A percentile compares a stretch with the other conserved stretches of the same genome.
Conservation (phyloP, 2,888 invertebrate species). For the Oscheius onirici region DNA sequence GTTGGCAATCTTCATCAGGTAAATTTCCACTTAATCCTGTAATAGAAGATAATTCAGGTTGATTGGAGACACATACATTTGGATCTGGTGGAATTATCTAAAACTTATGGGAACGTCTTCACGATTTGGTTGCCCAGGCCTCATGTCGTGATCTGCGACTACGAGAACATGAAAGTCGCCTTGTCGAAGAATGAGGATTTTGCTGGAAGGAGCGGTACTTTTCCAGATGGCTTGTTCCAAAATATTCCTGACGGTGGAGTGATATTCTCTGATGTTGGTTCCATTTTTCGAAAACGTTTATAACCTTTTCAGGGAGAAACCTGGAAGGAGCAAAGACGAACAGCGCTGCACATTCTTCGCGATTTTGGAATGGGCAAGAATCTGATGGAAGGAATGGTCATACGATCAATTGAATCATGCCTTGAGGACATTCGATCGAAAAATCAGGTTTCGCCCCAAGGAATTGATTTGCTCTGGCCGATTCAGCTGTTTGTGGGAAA, state of each 20-base stretch:
- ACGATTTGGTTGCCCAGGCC: conserved; percentile 54
- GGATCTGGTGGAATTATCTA: conserved; percentile 37
- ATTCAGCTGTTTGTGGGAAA: conserved; percentile 51
- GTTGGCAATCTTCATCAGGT: conserved; percentile 38
- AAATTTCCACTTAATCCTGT: too few relatives aligned
- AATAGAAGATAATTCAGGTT: too few relatives aligned
- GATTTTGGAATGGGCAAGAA: conserved; percentile 53
- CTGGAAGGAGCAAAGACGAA: conserved; percentile 51
- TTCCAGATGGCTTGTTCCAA: conserved; percentile 35
- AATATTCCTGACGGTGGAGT: conserved; percentile 31
- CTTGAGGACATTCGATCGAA: conserved; percentile 27
- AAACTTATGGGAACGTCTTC: conserved; percentile 55
- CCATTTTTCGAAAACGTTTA: background rate
- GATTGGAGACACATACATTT: conserved; percentile 33
- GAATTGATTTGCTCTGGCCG: conserved; percentile 43
- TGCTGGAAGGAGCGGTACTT: conserved; percentile 31
- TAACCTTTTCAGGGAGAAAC: conserved; percentile 43
- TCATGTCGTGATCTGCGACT: conserved; percentile 45
- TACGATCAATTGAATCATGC: conserved; percentile 31
- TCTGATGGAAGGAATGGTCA: conserved; percentile 52
- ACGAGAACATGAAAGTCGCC: conserved; percentile 49
- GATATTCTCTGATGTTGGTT: conserved; percentile 17
- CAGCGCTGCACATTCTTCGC: conserved; percentile 47
- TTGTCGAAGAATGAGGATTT: conserved; percentile 40
- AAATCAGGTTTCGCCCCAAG: background rate